Evolutionary conservation across 2,113 vertebrate genomes (phyloP).

Genomic region (Indicator indicator): DNA sequence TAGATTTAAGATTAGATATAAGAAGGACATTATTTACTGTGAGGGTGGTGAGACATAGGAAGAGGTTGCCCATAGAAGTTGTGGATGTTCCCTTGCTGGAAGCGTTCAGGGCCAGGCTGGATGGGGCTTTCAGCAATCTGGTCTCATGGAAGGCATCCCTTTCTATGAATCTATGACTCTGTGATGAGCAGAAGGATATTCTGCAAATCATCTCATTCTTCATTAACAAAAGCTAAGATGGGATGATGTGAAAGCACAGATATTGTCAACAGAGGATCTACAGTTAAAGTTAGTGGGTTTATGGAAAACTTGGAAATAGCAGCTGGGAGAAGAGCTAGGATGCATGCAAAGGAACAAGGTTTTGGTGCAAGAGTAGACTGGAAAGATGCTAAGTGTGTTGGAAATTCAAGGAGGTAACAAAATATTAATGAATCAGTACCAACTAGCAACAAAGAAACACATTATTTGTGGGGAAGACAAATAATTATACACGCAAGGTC

Average conservation of each 20-base stretch:
- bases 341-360: neutral
- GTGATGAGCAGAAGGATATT: neutral
- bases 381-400: neutral
- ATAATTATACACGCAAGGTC: slow-evolving; percentile 57
- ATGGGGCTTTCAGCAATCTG: too few species aligned
- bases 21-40: too few species aligned
- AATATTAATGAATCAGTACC: slow-evolving; percentile 52
- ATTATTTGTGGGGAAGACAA: slow-evolving; percentile 54
- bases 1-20: too few species aligned
- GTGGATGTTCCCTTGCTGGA: too few species aligned
- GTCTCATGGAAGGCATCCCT: too few species aligned
- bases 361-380: neutral
- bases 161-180: neutral
- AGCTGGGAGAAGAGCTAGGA: neutral
- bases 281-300: neutral
- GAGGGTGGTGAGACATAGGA: too few species aligned
- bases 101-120: too few species aligned
- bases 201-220: neutral
- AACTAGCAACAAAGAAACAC: slow-evolving; percentile 38
- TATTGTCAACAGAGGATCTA: neutral
- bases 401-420: slow-evolving; percentile 37
- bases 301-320: neutral
- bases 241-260: neutral
- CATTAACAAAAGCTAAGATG: neutral
- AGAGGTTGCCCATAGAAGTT: too few species aligned